These are phyloP conservation scores for Drosophila ezoana DNA, from an alignment of 2,888 invertebrate genomes.

Conservation along the genomic window DNA sequence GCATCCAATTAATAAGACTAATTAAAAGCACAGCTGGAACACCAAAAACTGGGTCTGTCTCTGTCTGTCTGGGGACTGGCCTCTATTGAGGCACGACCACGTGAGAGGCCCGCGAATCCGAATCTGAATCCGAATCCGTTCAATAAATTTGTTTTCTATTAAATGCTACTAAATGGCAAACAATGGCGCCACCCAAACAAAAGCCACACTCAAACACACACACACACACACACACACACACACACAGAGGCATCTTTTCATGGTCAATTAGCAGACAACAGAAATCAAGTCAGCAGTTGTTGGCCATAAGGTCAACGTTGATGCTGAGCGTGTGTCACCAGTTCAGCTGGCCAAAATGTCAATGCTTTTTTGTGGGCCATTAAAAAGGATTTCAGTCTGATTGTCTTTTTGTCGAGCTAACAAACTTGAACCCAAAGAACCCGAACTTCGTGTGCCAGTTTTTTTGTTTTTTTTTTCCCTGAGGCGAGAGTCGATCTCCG, in stretches of 20 bases:
- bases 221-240: constrained; percentile 9
- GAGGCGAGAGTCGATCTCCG: constrained; percentile 7
- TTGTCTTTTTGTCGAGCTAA: constrained; percentile 6
- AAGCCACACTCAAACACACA: constrained; percentile 32
- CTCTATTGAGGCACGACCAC: constrained; percentile 36
- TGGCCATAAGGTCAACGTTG: constrained; percentile 61
- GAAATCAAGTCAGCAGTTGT: constrained; percentile 57
- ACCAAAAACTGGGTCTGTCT: constrained; percentile 26
- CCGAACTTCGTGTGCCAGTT: constrained; percentile 16
- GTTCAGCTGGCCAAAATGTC: constrained; percentile 66
- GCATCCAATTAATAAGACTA: constrained; percentile 58
- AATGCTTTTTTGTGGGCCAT: constrained; percentile 55
- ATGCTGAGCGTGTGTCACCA: constrained; percentile 57
- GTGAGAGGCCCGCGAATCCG: constrained; percentile 59
- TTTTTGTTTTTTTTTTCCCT: background rate
- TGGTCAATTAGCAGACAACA: constrained; percentile 75
- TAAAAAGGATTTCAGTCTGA: constrained; percentile 56
- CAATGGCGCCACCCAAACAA: constrained; percentile 71
- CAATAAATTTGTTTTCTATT: constrained; percentile 73
- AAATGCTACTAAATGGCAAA: constrained; percentile 73
- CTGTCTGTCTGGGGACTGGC: constrained; percentile 15
- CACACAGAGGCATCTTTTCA: constrained; percentile 45
- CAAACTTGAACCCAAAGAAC: constrained; percentile 38
- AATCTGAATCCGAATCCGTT: constrained; percentile 46
- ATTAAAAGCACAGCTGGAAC: constrained; percentile 57